Base-by-base conservation (phyloP, 2,113 vertebrate species). In the Harpagus bidentatus region DNA sequence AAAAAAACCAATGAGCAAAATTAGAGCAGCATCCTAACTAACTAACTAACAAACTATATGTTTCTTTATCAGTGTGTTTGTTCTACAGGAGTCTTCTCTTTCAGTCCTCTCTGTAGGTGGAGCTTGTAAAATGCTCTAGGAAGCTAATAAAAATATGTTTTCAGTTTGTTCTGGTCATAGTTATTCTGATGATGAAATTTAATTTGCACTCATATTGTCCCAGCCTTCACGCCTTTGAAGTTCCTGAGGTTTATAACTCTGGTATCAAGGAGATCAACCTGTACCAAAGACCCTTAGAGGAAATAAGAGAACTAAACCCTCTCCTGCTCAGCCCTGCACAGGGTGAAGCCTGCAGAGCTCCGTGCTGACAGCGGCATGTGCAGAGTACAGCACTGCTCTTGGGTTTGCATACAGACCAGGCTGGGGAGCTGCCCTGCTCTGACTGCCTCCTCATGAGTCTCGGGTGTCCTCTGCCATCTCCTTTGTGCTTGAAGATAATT, bases 331-430 rank as follows among this genome's bases (percentile, higher is more conserved):
- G 12, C 32, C 23, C 67, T 6, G 20, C 34, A 3, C 4, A 34
- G 29, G 2, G 3, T 21, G 32, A 67, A 48, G 65, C 36, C 12
- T 32, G 16, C 1, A 2, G 52, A 82, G 31, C 71, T 59, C 8
- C 1, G 1, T 0, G 5, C n/a, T 11, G 18, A 15, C 14, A 21
- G 31, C 0, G 2, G 26, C 9, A 2, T 5, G 42, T 23, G 42
- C 18, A 4, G 6, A 18, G 52, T 7, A 56, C 58, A 52, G 48
- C 63, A 16, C 25, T 92, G 69, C 56, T 55, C 48, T 59, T 11
- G 3, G 85, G n/a, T 38, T 36, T 31, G 52, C 16, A 1, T 4
- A 32, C 7, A 43, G 34, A 69, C n/a, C 55, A 42, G 42, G 23
- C 22, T 19, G 40, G 38, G 52, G 56, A 16, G 13, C 58, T 58